Evolutionary conservation across 2,113 vertebrate species (phyloP), one percentile per base, ranked within the genome.

Genomic region (Thunnus maccoyii): DNA sequence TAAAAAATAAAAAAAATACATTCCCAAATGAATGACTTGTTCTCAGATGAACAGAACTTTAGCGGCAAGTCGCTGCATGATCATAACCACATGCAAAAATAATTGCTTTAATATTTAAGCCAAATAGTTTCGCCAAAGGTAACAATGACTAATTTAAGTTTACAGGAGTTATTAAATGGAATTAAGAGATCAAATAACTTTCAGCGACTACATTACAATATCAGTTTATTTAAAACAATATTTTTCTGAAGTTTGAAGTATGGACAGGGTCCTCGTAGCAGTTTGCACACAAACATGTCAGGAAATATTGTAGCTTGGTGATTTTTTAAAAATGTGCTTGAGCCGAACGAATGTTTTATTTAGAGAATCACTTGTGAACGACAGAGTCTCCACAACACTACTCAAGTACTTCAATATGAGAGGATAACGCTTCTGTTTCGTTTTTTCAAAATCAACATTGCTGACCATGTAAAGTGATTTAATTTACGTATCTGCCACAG

Each of bases 1-100:
- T 41, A 1, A 48, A 13, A 62, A 27, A 22, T 22, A 22, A 22
- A 27, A 58, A 2, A 68, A 7, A 18, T 55, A n/a, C n/a, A 55
- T 18, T 55, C 54, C 1, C 16, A 2, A 22, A 20, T 20, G 2
- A 8, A 55, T 41, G 22, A 46, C 52, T 25, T 63, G 3, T 9
- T 14, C 30, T 51, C 8, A 50, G 61, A 5, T 54, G 22, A 69
- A 51, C 56, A 51, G 30, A 70, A 48, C n/a, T 47, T 22, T 12
- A 64, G 32, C 25, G 20, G 56, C 63, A 78, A 30, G 68, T 72
- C 62, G 44, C 36, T 56, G 55, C 46, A 74, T 47, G 77, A n/a
- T 54, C 16, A 1, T 3, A 9, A 8, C 5, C 16, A 1, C 44
- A 70, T 77, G 61, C 47, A 56, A 27, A 56, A 67, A 72, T 55